Percentiles rank a stretch among this genome's conserved stretches.
phyloP scores from a whole-genome alignment of 2,888 invertebrate genomes.

The Tiliacea aurago region DNA sequence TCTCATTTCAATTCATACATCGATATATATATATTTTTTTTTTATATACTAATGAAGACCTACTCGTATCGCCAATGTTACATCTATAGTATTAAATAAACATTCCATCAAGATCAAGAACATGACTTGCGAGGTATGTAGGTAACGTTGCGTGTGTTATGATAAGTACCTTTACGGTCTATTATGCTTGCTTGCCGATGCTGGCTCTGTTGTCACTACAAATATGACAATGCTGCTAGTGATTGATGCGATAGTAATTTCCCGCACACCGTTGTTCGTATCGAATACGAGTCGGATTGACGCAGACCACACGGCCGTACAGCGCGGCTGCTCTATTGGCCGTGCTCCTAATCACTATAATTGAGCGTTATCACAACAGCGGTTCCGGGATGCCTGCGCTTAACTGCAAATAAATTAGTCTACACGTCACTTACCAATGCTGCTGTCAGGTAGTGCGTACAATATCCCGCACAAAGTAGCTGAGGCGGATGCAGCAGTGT shows the following conservation, averaged over 20 bases:
- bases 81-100: conserved; percentile 27
- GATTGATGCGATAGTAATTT: conserved; percentile 89
- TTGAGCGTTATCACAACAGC: conserved; percentile 77
- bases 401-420: conserved; percentile 74
- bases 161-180: conserved; percentile 63
- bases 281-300: conserved; percentile 85
- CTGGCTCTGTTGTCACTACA: conserved; percentile 73
- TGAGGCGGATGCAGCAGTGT: conserved; percentile 71
- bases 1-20: conserved; percentile 19
- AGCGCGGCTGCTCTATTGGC: conserved; percentile 71
- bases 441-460: conserved; percentile 79
- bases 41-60: conserved; percentile 12
- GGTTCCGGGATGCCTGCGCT: conserved; percentile 74
- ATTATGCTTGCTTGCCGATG: conserved; percentile 68
- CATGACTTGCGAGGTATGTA: conserved; percentile 50
- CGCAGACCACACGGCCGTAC: conserved; percentile 76
- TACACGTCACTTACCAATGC: conserved; percentile 80
- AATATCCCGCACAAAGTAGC: conserved; percentile 84
- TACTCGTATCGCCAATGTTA: conserved; percentile 16
- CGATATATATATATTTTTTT: no score
- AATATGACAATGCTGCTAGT: conserved; percentile 84
- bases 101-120: conserved; percentile 55
- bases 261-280: conserved; percentile 87
- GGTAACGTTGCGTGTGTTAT: conserved; percentile 55
- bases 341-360: conserved; percentile 82